Conservation (phyloP, 2,888 invertebrate species). For the Andrena marginata region DNA sequence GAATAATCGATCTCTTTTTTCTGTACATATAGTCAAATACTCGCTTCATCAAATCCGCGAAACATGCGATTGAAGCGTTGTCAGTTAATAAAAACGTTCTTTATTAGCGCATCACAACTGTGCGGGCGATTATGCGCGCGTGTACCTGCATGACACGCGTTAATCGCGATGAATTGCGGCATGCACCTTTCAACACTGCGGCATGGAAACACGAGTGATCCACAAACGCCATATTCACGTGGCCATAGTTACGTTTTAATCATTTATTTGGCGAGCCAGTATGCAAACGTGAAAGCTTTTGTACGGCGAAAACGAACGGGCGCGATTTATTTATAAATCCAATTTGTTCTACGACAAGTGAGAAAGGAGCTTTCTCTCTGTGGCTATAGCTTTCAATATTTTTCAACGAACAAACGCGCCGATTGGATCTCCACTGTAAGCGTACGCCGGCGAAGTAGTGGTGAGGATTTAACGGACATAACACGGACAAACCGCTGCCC, state of each 20-base stretch:
- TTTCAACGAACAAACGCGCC: conserved; percentile 46
- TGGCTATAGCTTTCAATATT: conserved; percentile 49
- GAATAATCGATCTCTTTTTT: not conserved
- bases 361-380: conserved; percentile 39
- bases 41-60: not conserved
- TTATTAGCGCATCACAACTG: conserved; percentile 2
- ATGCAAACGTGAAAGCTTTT: conserved; percentile 56
- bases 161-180: conserved; percentile 54
- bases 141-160: conserved; percentile 25
- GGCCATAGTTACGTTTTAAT: conserved; percentile 75
- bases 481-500: conserved; percentile 16
- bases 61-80: not conserved
- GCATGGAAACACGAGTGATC: conserved; percentile 38
- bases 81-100: conserved; percentile 18
- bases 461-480: conserved; percentile 36
- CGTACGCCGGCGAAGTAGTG: conserved; percentile 39
- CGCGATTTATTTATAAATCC: conserved; percentile 75
- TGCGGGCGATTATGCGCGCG: conserved; percentile 17
- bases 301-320: conserved; percentile 64
- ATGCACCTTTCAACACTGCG: conserved; percentile 23
- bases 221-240: conserved; percentile 48
- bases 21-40: not conserved
- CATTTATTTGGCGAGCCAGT: conserved; percentile 67
- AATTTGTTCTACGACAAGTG: conserved; percentile 68
- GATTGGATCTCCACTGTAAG: conserved; percentile 43